A percentile compares a stretch with the other conserved stretches of the same genome.
phyloP scores from a whole-genome alignment of 2,888 invertebrate genomes.

The Psococerastis gibbosa region DNA sequence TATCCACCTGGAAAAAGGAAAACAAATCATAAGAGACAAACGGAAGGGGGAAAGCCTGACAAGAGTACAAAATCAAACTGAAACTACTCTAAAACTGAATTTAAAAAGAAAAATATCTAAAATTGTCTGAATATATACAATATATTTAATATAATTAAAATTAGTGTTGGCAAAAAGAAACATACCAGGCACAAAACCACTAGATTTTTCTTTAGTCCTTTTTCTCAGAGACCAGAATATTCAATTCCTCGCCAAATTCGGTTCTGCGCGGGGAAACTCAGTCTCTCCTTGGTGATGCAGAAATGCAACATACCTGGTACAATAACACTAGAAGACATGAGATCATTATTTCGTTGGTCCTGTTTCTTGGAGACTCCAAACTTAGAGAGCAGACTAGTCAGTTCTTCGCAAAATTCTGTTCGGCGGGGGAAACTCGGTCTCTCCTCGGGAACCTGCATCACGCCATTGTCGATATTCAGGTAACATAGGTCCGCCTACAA shows the following conservation, averaged over 20 bases:
- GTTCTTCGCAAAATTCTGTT: constrained; percentile 68
- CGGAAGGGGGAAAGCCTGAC: no score
- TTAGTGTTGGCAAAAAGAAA: not conserved
- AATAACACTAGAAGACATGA: constrained; percentile 1
- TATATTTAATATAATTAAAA: not conserved
- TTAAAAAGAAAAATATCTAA: no score
- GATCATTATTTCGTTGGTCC: not conserved
- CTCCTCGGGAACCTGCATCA: constrained; percentile 88
- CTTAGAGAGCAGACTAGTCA: constrained; percentile 41
- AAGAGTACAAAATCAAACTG: no score
- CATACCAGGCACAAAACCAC: not conserved
- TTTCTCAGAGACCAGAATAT: no score
- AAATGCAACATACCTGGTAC: not conserved
- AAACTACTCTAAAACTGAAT: no score
- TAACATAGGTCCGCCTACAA: constrained; percentile 76
- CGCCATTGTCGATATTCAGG: constrained; percentile 86
- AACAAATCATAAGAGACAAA: no score
- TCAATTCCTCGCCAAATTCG: no score
- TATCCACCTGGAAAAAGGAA: constrained; percentile 5
- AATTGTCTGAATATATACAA: no score
- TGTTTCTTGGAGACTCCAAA: constrained; percentile 29
- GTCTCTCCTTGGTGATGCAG: no score
- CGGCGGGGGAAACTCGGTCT: constrained; percentile 83
- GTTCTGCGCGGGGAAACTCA: no score
- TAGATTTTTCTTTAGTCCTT: not conserved